phyloP scores from a whole-genome alignment of 2,797 vertebrate species.

The Tokudaia muenninki region DNA sequence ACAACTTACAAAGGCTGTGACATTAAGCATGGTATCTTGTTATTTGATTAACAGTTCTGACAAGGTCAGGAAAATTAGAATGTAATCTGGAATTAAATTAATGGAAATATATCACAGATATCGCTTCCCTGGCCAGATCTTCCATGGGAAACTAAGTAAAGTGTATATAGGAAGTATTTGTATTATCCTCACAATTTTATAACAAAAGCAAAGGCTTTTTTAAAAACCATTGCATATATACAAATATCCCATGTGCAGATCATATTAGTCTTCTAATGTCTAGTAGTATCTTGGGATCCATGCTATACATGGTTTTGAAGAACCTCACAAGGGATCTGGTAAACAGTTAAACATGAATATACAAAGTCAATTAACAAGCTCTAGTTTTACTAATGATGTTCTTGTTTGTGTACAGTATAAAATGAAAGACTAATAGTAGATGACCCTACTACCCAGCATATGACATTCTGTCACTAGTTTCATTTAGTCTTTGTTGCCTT shows the following conservation, averaged over 20 bases:
- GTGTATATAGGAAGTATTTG: neutral
- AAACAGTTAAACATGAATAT: neutral
- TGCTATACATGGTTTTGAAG: neutral
- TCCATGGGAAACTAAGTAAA: neutral
- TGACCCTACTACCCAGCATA: neutral
- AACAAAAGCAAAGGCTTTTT: neutral
- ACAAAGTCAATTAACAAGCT: neutral
- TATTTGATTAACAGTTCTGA: conserved; percentile 32
- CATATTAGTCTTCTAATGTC: neutral
- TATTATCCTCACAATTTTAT: neutral
- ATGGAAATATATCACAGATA: neutral
- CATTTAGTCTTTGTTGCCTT: neutral
- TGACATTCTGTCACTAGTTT: neutral
- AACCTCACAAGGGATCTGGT: neutral
- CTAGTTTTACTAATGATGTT: neutral
- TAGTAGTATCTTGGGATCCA: neutral
- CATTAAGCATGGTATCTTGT: neutral
- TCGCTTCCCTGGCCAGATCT: neutral
- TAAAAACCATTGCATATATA: neutral
- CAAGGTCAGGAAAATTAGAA: conserved; percentile 19
- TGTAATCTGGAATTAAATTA: neutral
- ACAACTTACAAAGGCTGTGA: neutral
- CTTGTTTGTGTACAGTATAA: neutral
- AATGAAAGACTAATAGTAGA: neutral
- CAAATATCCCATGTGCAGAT: neutral